Evolutionary conservation across 2,797 vertebrate species (phyloP).

Genomic region (Chrysocyon brachyurus): DNA sequence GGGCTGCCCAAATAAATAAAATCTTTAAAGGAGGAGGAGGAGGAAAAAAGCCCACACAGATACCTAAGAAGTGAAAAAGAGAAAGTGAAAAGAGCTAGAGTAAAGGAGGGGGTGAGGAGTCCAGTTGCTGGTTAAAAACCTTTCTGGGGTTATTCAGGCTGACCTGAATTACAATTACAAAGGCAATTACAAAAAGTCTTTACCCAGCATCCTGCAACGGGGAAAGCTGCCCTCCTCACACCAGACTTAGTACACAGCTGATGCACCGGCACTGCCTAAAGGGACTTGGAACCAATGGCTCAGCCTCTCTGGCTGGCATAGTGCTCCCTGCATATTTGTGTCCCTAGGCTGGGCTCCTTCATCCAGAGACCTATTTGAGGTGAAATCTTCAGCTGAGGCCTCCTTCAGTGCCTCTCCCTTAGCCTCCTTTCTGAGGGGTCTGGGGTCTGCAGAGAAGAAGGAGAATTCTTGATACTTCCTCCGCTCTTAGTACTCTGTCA

Average conservation of each 20-base stretch:
- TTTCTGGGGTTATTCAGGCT: not conserved
- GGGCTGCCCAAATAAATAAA: no score
- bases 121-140: not conserved
- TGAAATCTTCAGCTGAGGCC: not conserved
- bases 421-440: not conserved
- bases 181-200: not conserved
- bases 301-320: no score
- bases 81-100: not conserved
- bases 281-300: not conserved
- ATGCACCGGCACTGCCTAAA: fast-evolving
- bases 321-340: not conserved
- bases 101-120: not conserved
- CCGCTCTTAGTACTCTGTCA: not conserved
- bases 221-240: not conserved
- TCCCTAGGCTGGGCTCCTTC: not conserved
- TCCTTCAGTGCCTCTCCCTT: not conserved
- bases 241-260: not conserved
- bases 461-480: not conserved
- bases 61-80: not conserved
- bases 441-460: not conserved
- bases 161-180: not conserved
- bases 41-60: not conserved
- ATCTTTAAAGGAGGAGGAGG: not conserved
- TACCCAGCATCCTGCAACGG: not conserved
- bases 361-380: not conserved